A percentile compares a stretch with the other conserved stretches of the same genome.
These are phyloP conservation scores for Sialia sialis DNA, from an alignment of 2,113 vertebrate species.

Conservation along the genomic window DNA sequence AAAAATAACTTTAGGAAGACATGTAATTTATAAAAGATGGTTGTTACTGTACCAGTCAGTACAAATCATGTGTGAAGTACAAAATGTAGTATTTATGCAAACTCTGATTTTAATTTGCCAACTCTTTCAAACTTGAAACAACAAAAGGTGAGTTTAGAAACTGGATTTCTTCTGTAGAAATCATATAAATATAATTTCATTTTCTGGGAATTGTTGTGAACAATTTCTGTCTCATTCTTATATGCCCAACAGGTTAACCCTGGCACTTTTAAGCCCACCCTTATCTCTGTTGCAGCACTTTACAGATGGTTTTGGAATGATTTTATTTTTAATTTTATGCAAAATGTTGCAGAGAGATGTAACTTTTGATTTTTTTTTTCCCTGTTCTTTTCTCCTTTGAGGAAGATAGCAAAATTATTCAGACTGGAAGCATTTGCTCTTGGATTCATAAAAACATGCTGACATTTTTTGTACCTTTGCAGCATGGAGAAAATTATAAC, in stretches of 20 bases:
- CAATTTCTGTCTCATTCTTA: not conserved
- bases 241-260: not conserved
- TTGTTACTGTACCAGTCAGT: not conserved
- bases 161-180: not conserved
- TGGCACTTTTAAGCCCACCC: not conserved
- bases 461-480: not conserved
- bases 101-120: not conserved
- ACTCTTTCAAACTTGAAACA: not conserved
- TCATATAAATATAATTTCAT: not conserved
- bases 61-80: not conserved
- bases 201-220: not conserved
- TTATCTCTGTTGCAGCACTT: not conserved
- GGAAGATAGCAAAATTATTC: not conserved
- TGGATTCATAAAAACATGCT: not conserved
- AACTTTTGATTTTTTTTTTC: not conserved
- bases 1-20: not conserved
- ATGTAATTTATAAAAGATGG: not conserved
- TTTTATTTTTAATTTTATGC: not conserved
- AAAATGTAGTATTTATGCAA: not conserved
- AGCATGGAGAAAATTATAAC: not conserved
- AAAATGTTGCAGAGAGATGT: not conserved
- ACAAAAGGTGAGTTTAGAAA: not conserved
- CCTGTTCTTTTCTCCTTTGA: not conserved
- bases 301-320: not conserved
- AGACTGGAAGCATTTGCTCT: not conserved